Evolutionary conservation across 2,888 invertebrate genomes (phyloP).

Genomic region (Diploptera punctata): DNA sequence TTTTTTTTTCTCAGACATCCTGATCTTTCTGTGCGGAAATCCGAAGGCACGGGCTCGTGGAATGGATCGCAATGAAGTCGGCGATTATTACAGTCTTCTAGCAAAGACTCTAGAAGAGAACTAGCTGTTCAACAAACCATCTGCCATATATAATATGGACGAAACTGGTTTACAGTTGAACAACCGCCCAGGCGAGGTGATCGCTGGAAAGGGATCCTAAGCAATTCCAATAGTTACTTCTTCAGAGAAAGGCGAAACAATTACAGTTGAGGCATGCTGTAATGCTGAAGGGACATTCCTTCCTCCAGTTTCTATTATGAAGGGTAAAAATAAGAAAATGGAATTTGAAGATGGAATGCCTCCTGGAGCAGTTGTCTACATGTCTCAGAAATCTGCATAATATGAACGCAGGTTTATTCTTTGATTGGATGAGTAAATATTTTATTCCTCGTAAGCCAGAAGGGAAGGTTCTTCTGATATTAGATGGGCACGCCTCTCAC

Average conservation of each 20-base stretch:
- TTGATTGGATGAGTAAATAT: background rate
- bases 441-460: background rate
- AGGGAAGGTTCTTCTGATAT: background rate
- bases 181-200: background rate
- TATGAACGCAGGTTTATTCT: background rate
- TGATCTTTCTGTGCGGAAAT: background rate
- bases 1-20: background rate
- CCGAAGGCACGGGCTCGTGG: background rate
- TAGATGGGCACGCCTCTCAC: too few species aligned
- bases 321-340: background rate
- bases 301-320: background rate
- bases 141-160: background rate
- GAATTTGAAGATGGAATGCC: background rate
- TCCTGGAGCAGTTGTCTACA: background rate
- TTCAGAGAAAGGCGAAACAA: background rate
- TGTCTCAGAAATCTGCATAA: slow-evolving; percentile 4
- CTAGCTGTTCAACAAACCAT: background rate
- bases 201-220: background rate
- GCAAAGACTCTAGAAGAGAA: background rate
- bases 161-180: background rate
- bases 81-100: background rate
- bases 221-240: background rate
- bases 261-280: background rate
- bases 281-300: background rate
- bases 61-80: background rate